Evolutionary conservation across 2,113 vertebrate genomes (phyloP).

Genomic region (Aldabrachelys gigantea): DNA sequence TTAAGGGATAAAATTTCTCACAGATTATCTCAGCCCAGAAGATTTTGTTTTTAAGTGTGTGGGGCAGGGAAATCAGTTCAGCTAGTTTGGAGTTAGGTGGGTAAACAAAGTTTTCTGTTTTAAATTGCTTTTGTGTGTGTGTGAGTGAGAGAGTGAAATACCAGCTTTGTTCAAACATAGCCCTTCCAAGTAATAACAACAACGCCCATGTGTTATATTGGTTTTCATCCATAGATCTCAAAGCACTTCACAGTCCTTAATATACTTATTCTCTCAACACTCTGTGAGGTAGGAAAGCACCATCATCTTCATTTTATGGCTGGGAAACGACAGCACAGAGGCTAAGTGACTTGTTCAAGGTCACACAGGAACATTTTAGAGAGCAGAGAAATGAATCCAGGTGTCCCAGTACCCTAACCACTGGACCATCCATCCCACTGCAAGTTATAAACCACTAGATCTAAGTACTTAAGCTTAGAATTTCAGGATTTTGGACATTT

Average conservation of each 20-base stretch:
- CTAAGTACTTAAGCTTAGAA: conserved; percentile 4
- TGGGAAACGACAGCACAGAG: background rate
- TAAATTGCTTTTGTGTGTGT: background rate
- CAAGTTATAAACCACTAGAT: background rate
- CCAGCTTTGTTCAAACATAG: conserved; percentile 51
- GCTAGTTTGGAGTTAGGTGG: background rate
- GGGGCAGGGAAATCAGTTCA: background rate
- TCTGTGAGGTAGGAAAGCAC: background rate
- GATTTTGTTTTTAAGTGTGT: background rate
- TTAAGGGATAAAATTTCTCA: conserved; percentile 20
- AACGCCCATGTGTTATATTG: background rate
- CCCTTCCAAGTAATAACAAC: conserved; percentile 22
- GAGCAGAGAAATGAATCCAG: background rate
- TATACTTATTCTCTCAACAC: background rate
- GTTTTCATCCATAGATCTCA: background rate
- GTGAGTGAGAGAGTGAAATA: background rate
- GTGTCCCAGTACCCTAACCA: background rate
- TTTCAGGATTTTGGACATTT: conserved; percentile 1
- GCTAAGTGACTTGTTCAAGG: background rate
- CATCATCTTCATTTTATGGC: background rate
- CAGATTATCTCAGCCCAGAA: conserved; percentile 31
- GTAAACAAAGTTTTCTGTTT: conserved; percentile 21
- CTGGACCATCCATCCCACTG: background rate
- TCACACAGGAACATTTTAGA: background rate
- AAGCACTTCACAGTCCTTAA: background rate